Evolutionary conservation across 2,113 vertebrate genomes (phyloP).

Genomic region (Stegastes partitus): DNA sequence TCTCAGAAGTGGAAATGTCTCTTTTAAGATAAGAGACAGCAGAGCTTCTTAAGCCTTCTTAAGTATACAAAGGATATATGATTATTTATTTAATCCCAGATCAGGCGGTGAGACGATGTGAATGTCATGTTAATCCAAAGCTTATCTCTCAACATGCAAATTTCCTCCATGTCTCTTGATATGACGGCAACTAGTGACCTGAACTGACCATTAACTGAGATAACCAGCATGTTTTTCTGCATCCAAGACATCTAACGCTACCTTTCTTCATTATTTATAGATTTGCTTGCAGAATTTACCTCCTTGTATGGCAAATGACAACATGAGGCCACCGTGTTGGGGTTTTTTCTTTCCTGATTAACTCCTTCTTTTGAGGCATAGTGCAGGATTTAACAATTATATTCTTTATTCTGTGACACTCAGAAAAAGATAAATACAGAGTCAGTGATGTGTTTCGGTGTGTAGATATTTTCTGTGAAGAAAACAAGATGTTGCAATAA

Average conservation of each 20-base stretch:
- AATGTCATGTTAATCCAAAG: constrained; percentile 23
- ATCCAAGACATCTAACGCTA: neutral
- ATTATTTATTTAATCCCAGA: constrained; percentile 26
- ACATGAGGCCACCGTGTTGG: no score
- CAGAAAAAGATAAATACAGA: neutral
- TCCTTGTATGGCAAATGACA: no score
- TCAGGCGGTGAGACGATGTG: neutral
- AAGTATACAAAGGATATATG: constrained; percentile 25
- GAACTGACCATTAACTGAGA: neutral
- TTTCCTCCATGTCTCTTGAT: constrained; percentile 1
- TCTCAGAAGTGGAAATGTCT: constrained; percentile 16
- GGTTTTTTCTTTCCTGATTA: no score
- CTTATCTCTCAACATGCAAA: neutral
- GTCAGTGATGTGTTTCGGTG: neutral
- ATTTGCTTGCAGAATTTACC: neutral
- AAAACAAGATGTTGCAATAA: constrained; percentile 20
- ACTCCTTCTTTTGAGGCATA: no score
- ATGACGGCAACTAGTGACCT: neutral
- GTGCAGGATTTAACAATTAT: neutral
- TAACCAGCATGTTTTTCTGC: neutral
- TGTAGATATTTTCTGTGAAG: neutral
- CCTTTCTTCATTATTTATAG: neutral
- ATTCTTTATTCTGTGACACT: neutral
- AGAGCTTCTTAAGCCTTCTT: constrained; percentile 19
- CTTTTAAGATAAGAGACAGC: constrained; percentile 42